Conservation (phyloP, 2,113 vertebrate genomes). For the Serilophus lunatus region DNA sequence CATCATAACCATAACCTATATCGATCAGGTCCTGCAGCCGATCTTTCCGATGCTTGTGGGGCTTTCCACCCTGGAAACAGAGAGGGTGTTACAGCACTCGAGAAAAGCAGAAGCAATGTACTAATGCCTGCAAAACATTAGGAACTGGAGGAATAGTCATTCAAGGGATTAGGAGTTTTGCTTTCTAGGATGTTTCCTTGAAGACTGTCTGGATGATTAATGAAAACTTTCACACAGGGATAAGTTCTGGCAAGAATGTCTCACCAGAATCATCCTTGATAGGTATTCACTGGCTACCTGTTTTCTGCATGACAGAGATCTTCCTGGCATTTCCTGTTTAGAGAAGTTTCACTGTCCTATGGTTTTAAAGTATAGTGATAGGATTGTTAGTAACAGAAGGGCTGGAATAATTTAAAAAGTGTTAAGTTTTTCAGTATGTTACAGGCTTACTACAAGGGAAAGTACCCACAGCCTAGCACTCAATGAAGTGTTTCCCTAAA, state of each 20-base stretch:
- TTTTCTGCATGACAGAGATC: background rate
- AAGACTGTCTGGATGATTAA: background rate
- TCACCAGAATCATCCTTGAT: background rate
- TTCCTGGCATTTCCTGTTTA: background rate
- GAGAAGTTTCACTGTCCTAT: background rate
- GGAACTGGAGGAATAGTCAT: background rate
- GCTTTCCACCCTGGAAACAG: slow-evolving; percentile 76
- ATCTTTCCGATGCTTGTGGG: slow-evolving; percentile 92
- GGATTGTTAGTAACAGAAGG: background rate
- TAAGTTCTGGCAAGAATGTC: background rate
- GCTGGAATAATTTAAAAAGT: background rate
- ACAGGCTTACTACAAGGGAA: background rate
- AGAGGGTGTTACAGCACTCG: background rate
- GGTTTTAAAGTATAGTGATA: background rate
- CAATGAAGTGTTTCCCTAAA: background rate
- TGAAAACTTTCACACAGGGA: background rate
- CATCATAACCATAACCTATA: slow-evolving; percentile 97
- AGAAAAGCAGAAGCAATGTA: background rate
- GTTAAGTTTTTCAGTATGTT: background rate
- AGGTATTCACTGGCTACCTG: background rate
- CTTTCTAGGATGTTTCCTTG: background rate
- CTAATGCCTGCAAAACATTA: background rate
- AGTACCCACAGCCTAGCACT: background rate
- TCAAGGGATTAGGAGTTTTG: background rate
- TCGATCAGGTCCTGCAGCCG: slow-evolving; percentile 97